Base-by-base conservation (phyloP, 2,888 invertebrate species). In the Sphaerolaimus hirsutus region DNA sequence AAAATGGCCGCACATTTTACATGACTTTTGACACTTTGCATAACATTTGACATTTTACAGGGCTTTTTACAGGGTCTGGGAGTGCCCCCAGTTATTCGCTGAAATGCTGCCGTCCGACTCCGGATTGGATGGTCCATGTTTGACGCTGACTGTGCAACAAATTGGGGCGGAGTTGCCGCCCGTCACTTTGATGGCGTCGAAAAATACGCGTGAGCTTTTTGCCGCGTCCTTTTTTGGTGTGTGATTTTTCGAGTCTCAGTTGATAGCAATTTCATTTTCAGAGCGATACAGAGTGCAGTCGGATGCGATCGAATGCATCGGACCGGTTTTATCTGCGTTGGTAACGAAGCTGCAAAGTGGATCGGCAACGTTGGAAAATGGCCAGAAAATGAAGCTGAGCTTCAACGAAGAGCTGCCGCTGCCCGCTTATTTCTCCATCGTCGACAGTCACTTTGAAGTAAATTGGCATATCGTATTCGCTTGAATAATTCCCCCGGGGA, bases 271-370 rank as follows among this genome's bases (percentile, higher is more conserved):
- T n/a, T n/a, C n/a, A n/a, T n/a, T n/a, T 51, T 40, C 27, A 52
- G 53, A 50, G 36, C 46, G 54, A 32, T 54, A 54, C 43, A 49
- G 54, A 7, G 46, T 54, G 7, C 54, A 54, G 44, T 52, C 51
- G 10, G 54, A 54, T 32, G 46, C 43, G 4, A 44, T 46, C 19
- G 55, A 56, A 10, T 52, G 50, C 41, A 23, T 52, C 19, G 50
- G 22, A 41, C 32, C 50, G 17, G 38, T 54, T 12, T 41, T 56
- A 25, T 48, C 54, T 12, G 50, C 48, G 21, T 44, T 54, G 4
- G 48, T 51, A 10, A 37, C 38, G 35, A 42, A 55, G 12, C 23
- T 40, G 22, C 42, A 54, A n/a, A 44, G 38, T 22, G 35, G 40
- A 24, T 32, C 40, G 22, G 51, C 55, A 41, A 52, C 55, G 35